phyloP scores from a whole-genome alignment of 2,888 invertebrate species.

The Troides helena region DNA sequence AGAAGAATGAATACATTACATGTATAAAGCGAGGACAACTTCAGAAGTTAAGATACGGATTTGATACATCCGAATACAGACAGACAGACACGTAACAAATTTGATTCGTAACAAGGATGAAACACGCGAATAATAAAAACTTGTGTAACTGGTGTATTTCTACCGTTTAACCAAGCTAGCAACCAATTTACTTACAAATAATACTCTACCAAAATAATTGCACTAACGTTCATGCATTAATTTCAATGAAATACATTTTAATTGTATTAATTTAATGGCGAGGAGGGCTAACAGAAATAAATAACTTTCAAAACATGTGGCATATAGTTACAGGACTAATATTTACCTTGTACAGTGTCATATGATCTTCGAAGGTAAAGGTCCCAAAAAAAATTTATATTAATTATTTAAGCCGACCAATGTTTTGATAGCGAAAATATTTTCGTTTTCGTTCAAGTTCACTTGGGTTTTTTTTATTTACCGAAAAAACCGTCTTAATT shows the following conservation, averaged over 20 bases:
- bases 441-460: not conserved
- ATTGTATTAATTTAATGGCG: no score
- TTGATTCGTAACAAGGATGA: slow-evolving; percentile 29
- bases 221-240: not conserved
- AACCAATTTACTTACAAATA: slow-evolving; percentile 5
- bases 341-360: not conserved
- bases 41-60: slow-evolving; percentile 6
- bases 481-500: not conserved
- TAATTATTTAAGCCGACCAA: not conserved
- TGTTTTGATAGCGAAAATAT: not conserved
- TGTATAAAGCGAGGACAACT: not conserved
- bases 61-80: slow-evolving; percentile 24
- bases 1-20: not conserved
- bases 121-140: slow-evolving; percentile 28
- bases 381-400: not conserved
- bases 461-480: not conserved
- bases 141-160: slow-evolving; percentile 30
- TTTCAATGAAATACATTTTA: not conserved
- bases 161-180: slow-evolving; percentile 19
- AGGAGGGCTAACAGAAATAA: no score
- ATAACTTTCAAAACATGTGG: no score
- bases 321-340: not conserved
- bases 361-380: not conserved
- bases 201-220: slow-evolving; percentile 6
- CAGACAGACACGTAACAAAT: slow-evolving; percentile 25